A percentile compares a stretch with the other conserved stretches of the same genome.
phyloP scores from a whole-genome alignment of 2,113 vertebrate genomes.

The Mesitornis unicolor region DNA sequence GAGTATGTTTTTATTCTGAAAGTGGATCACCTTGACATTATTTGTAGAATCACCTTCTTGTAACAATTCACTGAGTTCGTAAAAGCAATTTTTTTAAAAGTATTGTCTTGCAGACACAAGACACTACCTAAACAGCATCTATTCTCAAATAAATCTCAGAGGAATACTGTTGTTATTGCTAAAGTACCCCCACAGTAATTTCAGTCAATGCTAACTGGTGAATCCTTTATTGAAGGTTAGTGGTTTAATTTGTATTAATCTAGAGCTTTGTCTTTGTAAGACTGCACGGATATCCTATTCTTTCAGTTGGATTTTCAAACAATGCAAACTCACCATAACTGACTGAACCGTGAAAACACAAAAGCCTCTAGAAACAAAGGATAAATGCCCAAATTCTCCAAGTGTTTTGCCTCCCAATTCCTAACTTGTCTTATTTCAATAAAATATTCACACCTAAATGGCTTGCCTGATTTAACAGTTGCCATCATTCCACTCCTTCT shows the following conservation, averaged over 20 bases:
- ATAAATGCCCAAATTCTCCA: not conserved
- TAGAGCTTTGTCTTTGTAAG: not conserved
- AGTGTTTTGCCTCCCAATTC: not conserved
- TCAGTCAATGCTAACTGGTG: not conserved
- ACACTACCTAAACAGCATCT: accelerated
- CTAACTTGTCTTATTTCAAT: not conserved
- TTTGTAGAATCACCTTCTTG: not conserved
- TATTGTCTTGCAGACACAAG: not conserved
- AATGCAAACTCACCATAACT: not conserved
- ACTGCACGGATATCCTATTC: not conserved
- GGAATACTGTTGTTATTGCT: not conserved
- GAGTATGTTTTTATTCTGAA: not conserved
- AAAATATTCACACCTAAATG: not conserved
- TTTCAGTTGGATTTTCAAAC: not conserved
- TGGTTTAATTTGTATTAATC: not conserved
- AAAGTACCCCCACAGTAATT: not conserved
- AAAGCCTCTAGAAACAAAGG: not conserved
- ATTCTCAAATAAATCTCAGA: not conserved
- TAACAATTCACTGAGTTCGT: not conserved
- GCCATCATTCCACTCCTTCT: not conserved
- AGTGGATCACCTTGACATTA: not conserved
- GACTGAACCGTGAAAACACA: not conserved
- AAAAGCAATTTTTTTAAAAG: not conserved
- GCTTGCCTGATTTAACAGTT: not conserved
- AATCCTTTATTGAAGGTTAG: not conserved